phyloP scores from a whole-genome alignment of 2,113 vertebrate species.

The Vulpes lagopus region DNA sequence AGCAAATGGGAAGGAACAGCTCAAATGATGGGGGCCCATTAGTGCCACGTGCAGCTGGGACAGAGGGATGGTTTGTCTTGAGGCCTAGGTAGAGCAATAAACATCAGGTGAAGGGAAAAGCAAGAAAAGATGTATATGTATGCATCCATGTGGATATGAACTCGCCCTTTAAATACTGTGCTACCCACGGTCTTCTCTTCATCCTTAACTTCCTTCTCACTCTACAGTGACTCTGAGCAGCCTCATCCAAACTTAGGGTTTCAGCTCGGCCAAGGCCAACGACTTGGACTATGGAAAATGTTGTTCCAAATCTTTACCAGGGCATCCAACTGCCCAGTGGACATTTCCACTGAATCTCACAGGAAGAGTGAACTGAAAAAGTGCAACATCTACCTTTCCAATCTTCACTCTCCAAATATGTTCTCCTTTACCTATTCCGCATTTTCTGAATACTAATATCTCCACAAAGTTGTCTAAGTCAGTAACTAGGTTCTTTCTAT shows the following conservation, averaged over 20 bases:
- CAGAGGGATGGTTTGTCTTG: neutral
- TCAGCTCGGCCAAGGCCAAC: neutral
- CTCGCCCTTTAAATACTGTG: neutral
- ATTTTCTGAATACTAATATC: neutral
- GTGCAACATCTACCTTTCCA: neutral
- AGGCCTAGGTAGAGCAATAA: neutral
- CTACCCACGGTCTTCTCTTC: neutral
- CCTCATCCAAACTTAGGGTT: neutral
- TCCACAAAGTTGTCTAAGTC: neutral
- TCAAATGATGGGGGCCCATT: neutral
- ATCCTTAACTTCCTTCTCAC: neutral
- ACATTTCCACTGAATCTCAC: neutral
- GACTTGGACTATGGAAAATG: neutral
- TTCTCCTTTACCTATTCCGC: neutral
- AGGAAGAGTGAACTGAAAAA: neutral
- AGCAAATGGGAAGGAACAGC: neutral
- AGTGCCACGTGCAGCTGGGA: neutral
- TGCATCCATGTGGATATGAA: neutral
- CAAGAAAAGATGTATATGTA: fast-evolving
- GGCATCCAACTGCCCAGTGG: neutral
- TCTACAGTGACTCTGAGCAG: neutral
- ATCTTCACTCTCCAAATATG: fast-evolving
- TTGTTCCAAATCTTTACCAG: neutral
- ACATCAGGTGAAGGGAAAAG: neutral
- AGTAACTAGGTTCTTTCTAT: neutral